These are phyloP conservation scores for Ammodytes dubius DNA, from an alignment of 2,113 vertebrate genomes.

Conservation along the genomic window DNA sequence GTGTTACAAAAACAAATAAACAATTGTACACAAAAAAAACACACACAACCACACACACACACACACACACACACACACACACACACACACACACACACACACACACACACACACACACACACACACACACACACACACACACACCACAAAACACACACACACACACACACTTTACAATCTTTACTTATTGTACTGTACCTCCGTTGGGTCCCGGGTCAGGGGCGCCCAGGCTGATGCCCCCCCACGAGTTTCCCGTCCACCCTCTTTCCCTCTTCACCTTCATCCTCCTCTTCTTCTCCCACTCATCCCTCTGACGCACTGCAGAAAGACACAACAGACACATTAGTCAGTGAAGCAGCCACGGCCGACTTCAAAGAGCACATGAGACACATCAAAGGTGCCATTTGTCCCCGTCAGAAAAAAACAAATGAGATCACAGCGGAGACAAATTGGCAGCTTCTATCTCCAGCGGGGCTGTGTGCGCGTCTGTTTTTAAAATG, in stretches of 20 bases:
- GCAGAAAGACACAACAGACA: constrained; percentile 12
- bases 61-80: background rate
- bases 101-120: background rate
- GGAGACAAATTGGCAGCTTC: constrained; percentile 24
- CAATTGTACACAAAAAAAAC: too few relatives aligned
- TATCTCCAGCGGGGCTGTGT: background rate
- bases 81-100: background rate
- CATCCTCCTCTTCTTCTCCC: constrained; percentile 88
- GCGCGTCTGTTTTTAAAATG: constrained; percentile 12
- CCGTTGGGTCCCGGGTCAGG: constrained; percentile 93
- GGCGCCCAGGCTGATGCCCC: constrained; percentile 89
- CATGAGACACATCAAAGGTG: background rate
- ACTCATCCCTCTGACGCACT: constrained; percentile 88
- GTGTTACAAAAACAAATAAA: background rate
- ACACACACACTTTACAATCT: background rate
- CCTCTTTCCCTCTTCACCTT: constrained; percentile 91
- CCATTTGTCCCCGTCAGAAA: constrained; percentile 30
- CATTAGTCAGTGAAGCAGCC: background rate
- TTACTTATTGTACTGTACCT: constrained; percentile 84
- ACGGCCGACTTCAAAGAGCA: background rate
- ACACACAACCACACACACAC: background rate
- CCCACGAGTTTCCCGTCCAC: constrained; percentile 93
- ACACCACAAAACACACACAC: background rate
- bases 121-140: background rate
- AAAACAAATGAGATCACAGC: constrained; percentile 40